These are phyloP conservation scores for Ormyrus rosae DNA, from an alignment of 2,888 invertebrate species.

Conservation along the genomic window DNA sequence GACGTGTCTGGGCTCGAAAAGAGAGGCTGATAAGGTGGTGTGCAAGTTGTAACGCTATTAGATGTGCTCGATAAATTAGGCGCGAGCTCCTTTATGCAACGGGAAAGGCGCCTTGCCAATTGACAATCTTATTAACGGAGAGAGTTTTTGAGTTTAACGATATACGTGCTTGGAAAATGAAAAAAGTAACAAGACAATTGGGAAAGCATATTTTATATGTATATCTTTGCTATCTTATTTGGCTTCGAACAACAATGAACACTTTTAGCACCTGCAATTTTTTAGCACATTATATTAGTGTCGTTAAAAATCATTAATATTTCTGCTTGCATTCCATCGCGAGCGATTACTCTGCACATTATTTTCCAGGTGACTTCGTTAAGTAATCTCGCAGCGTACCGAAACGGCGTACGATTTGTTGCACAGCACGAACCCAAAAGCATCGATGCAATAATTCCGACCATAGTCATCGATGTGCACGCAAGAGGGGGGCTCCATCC, in stretches of 20 bases:
- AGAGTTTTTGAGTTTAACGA: constrained; percentile 4
- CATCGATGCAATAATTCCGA: constrained; percentile 58
- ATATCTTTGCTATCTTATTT: too few relatives aligned
- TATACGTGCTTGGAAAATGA: neutral
- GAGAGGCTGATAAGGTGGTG: neutral
- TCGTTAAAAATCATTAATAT: too few relatives aligned
- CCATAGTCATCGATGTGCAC: constrained; percentile 53
- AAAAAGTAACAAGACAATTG: neutral
- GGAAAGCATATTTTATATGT: too few relatives aligned
- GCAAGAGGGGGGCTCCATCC: constrained; percentile 29
- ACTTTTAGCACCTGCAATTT: too few relatives aligned
- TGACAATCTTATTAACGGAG: constrained; percentile 23
- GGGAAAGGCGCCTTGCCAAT: constrained; percentile 29
- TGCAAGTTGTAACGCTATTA: neutral
- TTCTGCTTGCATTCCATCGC: too few relatives aligned
- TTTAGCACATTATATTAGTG: too few relatives aligned
- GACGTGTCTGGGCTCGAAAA: too few relatives aligned
- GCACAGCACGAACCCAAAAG: constrained; percentile 25
- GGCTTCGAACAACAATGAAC: too few relatives aligned
- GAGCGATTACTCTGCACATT: too few relatives aligned
- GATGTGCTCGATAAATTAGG: constrained; percentile 20
- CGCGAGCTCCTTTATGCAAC: neutral
- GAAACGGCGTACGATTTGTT: too few relatives aligned
- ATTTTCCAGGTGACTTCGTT: too few relatives aligned
- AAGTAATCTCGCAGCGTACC: too few relatives aligned